Evolutionary conservation across 2,888 invertebrate species (phyloP).

Genomic region (Amphipyra berbera): DNA sequence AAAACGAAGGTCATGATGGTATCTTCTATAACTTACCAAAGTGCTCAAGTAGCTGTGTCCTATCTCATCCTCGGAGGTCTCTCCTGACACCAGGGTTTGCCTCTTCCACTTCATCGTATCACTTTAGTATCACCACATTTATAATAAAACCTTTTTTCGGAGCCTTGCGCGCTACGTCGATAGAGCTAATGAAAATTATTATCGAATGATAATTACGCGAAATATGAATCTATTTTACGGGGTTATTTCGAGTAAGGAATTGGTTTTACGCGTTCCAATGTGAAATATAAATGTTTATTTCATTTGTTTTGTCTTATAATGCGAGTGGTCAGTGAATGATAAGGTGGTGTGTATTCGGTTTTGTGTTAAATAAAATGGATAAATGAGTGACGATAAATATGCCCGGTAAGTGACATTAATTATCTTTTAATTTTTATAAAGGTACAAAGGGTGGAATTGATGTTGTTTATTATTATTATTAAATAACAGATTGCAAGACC

Average conservation of each 20-base stretch:
- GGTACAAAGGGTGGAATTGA: too few species aligned
- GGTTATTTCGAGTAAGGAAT: too few species aligned
- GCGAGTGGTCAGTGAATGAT: constrained; percentile 19
- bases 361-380: not conserved
- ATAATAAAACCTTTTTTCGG: constrained; percentile 17
- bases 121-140: constrained; percentile 51
- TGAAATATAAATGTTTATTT: not conserved
- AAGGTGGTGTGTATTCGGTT: constrained; percentile 8
- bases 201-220: constrained; percentile 2
- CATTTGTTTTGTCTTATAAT: constrained; percentile 27
- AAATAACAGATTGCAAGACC: too few species aligned
- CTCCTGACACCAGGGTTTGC: constrained; percentile 82
- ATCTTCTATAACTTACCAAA: constrained; percentile 76
- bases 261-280: not conserved
- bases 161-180: constrained; percentile 33
- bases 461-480: too few species aligned
- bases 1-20: not conserved
- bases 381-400: not conserved
- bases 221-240: not conserved
- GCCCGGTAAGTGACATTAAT: not conserved
- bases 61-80: constrained; percentile 86
- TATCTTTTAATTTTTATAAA: too few species aligned
- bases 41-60: constrained; percentile 86
- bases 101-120: constrained; percentile 77
- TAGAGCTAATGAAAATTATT: constrained; percentile 25